Conservation (phyloP, 2,888 invertebrate genomes). For the Trilocha varians region DNA sequence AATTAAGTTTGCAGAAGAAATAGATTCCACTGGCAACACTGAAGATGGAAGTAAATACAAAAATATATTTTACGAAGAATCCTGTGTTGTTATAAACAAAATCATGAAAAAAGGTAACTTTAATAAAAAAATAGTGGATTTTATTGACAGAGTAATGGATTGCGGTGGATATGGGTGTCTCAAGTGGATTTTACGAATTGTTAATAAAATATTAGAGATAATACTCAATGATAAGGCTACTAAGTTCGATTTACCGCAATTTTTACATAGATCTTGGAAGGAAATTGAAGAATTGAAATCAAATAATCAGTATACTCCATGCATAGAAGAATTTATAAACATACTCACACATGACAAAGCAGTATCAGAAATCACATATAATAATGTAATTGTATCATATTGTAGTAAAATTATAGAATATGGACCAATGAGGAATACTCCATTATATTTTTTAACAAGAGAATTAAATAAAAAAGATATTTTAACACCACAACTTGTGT, state of each 20-base stretch:
- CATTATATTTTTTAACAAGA: slow-evolving; percentile 41
- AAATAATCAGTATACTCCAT: slow-evolving; percentile 49
- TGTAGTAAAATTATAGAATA: slow-evolving; percentile 50
- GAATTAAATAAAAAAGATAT: slow-evolving; percentile 26
- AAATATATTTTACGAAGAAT: slow-evolving; percentile 48
- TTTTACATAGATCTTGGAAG: slow-evolving; percentile 49
- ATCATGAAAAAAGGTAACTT: slow-evolving; percentile 18
- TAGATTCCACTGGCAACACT: slow-evolving; percentile 18
- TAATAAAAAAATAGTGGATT: slow-evolving; percentile 28
- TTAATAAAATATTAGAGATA: slow-evolving; percentile 33
- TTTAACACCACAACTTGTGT: slow-evolving; percentile 33
- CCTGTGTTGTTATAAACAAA: slow-evolving; percentile 37
- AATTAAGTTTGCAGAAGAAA: slow-evolving; percentile 12
- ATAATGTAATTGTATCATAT: slow-evolving; percentile 39
- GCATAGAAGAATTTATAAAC: slow-evolving; percentile 51
- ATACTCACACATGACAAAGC: slow-evolving; percentile 42
- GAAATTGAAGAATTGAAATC: slow-evolving; percentile 64
- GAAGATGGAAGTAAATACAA: slow-evolving; percentile 43
- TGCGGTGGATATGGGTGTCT: slow-evolving; percentile 64
- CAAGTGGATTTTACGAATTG: slow-evolving; percentile 48
- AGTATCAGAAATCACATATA: slow-evolving; percentile 30
- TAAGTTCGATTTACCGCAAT: slow-evolving; percentile 34
- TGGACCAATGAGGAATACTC: slow-evolving; percentile 41
- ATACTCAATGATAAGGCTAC: slow-evolving; percentile 20
- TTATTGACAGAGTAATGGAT: slow-evolving; percentile 44